Conservation (phyloP, 2,888 invertebrate genomes). For the Diachrysia chrysitis region DNA sequence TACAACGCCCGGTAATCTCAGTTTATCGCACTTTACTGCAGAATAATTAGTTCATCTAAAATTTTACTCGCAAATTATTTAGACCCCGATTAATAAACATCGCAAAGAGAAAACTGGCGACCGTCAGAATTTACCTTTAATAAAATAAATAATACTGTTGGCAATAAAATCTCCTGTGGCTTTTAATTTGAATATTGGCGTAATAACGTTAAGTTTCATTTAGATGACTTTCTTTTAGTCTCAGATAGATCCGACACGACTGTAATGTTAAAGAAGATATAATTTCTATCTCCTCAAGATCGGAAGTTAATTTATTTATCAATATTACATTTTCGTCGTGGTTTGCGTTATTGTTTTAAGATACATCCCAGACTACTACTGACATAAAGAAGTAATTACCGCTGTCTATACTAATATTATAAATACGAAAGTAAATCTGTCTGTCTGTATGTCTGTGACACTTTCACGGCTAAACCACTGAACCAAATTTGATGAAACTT, state of each 20-base stretch:
- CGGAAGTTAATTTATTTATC: slow-evolving; percentile 42
- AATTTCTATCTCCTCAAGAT: slow-evolving; percentile 40
- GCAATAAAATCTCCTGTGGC: slow-evolving; percentile 44
- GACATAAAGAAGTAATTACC: too few relatives aligned
- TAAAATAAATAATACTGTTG: slow-evolving; percentile 49
- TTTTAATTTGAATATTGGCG: slow-evolving; percentile 54
- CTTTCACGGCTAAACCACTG: too few relatives aligned
- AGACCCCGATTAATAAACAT: slow-evolving; percentile 52
- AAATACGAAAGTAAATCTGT: too few relatives aligned
- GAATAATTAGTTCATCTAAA: slow-evolving; percentile 55
- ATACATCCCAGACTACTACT: neutral
- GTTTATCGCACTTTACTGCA: slow-evolving; percentile 49
- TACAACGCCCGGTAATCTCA: slow-evolving; percentile 48
- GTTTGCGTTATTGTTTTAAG: neutral
- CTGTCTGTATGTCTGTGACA: too few relatives aligned
- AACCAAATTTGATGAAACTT: too few relatives aligned
- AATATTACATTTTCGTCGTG: slow-evolving; percentile 19
- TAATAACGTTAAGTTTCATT: slow-evolving; percentile 50
- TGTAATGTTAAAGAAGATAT: slow-evolving; percentile 45
- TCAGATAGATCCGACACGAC: slow-evolving; percentile 39
- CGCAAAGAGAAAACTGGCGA: slow-evolving; percentile 15
- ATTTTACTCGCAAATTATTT: slow-evolving; percentile 54
- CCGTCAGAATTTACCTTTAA: slow-evolving; percentile 45
- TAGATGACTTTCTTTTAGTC: slow-evolving; percentile 44
- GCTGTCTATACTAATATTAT: too few relatives aligned